phyloP scores from a whole-genome alignment of 2,113 vertebrate genomes.

The Rattus rattus region DNA sequence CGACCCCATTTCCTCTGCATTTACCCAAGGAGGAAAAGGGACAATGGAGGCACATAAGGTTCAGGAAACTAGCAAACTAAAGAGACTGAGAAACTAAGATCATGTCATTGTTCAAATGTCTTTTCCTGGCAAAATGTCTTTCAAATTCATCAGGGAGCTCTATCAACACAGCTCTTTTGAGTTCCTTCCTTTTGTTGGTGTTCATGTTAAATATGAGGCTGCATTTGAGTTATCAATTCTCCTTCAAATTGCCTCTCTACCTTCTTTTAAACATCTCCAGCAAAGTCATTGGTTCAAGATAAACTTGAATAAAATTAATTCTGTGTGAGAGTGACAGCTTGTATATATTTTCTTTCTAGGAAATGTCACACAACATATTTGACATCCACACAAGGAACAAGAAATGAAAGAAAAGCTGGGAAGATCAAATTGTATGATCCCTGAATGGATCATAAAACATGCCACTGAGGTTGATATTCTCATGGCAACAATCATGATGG shows the following conservation, averaged over 20 bases:
- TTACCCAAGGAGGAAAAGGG: neutral
- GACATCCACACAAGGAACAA: neutral
- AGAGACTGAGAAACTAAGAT: neutral
- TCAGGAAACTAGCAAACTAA: neutral
- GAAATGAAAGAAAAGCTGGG: neutral
- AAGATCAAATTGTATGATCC: neutral
- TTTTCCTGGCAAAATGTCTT: neutral
- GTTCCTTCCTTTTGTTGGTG: neutral
- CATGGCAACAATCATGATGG: neutral
- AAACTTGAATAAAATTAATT: neutral
- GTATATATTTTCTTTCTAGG: neutral
- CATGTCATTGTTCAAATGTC: fast-evolving
- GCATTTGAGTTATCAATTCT: neutral
- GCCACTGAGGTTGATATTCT: neutral
- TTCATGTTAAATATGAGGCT: neutral
- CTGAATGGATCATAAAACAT: too few species aligned
- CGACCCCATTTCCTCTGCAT: neutral
- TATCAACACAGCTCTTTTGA: neutral
- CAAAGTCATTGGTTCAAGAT: neutral
- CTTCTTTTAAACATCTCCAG: neutral
- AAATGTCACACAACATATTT: neutral
- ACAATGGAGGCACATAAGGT: neutral
- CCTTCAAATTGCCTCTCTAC: neutral
- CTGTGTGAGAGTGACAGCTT: neutral
- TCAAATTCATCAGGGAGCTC: neutral